These are phyloP conservation scores for Horisme vitalbata DNA, from an alignment of 2,888 invertebrate species.

Conservation along the genomic window DNA sequence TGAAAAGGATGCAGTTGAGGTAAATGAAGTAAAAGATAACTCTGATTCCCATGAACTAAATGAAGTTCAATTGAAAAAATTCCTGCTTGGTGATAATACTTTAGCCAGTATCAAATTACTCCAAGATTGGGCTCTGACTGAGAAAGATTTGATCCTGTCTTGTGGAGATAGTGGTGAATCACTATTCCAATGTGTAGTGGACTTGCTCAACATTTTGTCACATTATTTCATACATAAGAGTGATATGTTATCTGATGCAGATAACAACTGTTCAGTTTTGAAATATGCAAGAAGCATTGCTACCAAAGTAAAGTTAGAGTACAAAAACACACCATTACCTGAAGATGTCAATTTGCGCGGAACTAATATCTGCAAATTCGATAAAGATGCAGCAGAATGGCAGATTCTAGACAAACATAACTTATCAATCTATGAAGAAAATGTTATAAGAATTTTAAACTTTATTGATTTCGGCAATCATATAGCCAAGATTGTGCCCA, in stretches of 20 bases:
- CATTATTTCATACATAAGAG: constrained; percentile 81
- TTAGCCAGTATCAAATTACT: constrained; percentile 88
- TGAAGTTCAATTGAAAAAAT: constrained; percentile 79
- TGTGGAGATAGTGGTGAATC: constrained; percentile 91
- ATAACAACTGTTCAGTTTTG: constrained; percentile 53
- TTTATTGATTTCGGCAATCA: constrained; percentile 91
- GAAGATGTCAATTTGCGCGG: constrained; percentile 90
- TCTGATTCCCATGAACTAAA: constrained; percentile 58
- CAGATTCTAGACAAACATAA: constrained; percentile 79
- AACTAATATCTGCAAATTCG: constrained; percentile 85
- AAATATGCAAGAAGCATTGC: constrained; percentile 58
- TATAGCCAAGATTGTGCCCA: constrained; percentile 85
- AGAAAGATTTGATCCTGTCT: constrained; percentile 89
- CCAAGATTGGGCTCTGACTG: constrained; percentile 92
- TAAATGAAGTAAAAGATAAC: constrained; percentile 29
- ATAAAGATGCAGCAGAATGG: constrained; percentile 89
- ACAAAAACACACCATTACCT: constrained; percentile 86
- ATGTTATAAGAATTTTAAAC: constrained; percentile 88
- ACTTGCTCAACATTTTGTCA: constrained; percentile 91
- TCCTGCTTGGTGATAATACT: constrained; percentile 83
- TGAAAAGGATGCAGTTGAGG: constrained; percentile 29
- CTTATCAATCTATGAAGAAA: constrained; percentile 86
- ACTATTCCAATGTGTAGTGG: constrained; percentile 90
- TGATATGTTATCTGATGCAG: constrained; percentile 39
- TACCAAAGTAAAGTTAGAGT: constrained; percentile 82